Percentiles rank a stretch among this genome's conserved stretches.
Conservation (phyloP, 2,888 invertebrate genomes). For the Cantharis rufa region DNA sequence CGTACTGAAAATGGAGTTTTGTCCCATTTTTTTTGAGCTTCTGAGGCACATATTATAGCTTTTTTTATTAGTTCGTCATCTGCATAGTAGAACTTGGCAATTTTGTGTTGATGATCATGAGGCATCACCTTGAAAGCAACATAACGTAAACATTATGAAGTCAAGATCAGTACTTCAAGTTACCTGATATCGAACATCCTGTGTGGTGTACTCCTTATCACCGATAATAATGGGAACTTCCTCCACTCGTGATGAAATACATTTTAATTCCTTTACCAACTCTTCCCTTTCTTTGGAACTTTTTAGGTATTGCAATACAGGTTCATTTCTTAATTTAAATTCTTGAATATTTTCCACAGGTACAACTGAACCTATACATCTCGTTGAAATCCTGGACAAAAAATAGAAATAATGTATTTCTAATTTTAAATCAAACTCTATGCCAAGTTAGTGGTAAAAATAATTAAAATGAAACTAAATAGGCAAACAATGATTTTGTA, state of each 20-base stretch:
- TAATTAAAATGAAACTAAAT: not conserved
- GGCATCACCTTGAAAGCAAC: conserved; percentile 66
- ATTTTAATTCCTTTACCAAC: conserved; percentile 70
- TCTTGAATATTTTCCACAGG: conserved; percentile 68
- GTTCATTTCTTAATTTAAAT: conserved; percentile 77
- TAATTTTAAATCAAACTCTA: conserved; percentile 8
- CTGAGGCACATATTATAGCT: conserved; percentile 80
- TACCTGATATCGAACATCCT: conserved; percentile 78
- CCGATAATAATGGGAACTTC: conserved; percentile 98
- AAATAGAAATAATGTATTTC: not conserved
- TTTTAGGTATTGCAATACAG: conserved; percentile 77
- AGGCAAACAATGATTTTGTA: not conserved
- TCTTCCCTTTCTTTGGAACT: conserved; percentile 80
- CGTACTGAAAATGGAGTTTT: conserved; percentile 75
- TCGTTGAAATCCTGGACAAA: conserved; percentile 51
- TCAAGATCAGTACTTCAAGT: conserved; percentile 46
- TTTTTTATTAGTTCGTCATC: conserved; percentile 79
- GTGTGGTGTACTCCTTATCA: conserved; percentile 79
- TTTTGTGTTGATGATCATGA: conserved; percentile 82
- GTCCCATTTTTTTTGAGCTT: conserved; percentile 89
- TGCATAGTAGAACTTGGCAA: conserved; percentile 94
- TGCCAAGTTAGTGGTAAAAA: not conserved
- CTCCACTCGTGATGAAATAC: conserved; percentile 67
- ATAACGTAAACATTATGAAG: not conserved
- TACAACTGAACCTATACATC: conserved; percentile 67